Percentiles rank a stretch among this genome's conserved stretches.
Evolutionary conservation across 2,113 vertebrate genomes (phyloP).

Genomic region (Phodopus roborovskii): DNA sequence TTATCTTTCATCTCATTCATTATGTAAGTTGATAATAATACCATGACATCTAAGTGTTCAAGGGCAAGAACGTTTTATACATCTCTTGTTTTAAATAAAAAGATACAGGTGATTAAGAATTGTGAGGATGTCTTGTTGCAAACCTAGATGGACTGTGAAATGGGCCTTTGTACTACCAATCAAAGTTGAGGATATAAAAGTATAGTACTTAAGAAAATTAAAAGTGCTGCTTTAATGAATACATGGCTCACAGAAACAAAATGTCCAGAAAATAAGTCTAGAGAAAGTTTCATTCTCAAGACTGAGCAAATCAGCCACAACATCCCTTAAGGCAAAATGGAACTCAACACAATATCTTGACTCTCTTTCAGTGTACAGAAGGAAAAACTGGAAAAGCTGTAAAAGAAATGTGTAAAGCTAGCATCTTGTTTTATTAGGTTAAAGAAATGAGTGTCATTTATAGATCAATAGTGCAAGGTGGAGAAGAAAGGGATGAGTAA

Average conservation of each 20-base stretch:
- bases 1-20: too few relatives aligned
- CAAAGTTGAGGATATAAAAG: background rate
- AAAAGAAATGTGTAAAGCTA: background rate
- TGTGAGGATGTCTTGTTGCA: background rate
- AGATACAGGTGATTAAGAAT: background rate
- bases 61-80: background rate
- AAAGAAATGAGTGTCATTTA: background rate
- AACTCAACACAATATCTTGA: background rate
- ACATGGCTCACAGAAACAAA: background rate
- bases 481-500: background rate
- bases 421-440: background rate
- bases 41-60: background rate
- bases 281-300: too few relatives aligned
- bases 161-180: background rate
- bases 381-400: background rate
- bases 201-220: background rate
- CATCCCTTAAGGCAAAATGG: background rate
- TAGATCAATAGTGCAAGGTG: too few relatives aligned
- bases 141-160: background rate
- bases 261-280: background rate
- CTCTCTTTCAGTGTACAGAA: fast-evolving
- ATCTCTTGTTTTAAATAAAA: background rate
- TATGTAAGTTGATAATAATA: background rate
- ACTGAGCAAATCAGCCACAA: background rate
- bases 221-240: background rate